phyloP scores from a whole-genome alignment of 2,113 vertebrate species.

The Halcyon senegalensis region DNA sequence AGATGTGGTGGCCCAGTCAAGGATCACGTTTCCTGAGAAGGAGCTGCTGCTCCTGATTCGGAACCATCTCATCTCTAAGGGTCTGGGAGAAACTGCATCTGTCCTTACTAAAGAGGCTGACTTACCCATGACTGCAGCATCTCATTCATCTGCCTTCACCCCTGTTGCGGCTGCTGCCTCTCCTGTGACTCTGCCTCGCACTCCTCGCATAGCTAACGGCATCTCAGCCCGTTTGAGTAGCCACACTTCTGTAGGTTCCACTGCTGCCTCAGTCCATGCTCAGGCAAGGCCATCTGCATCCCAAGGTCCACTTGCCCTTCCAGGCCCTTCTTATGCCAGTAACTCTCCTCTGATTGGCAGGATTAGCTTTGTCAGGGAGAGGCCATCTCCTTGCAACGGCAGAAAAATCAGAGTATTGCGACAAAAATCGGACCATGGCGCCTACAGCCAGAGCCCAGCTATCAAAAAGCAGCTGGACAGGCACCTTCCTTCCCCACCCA shows the following conservation, averaged over 20 bases:
- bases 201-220: constrained; percentile 91
- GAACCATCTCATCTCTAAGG: constrained; percentile 97
- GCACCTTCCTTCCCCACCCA: constrained; percentile 94
- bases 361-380: constrained; percentile 94
- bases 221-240: constrained; percentile 84
- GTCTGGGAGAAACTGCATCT: constrained; percentile 89
- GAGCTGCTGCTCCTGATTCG: constrained; percentile 93
- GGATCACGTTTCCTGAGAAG: constrained; percentile 95
- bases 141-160: constrained; percentile 85
- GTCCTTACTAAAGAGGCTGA: constrained; percentile 94
- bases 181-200: constrained; percentile 86
- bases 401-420: constrained; percentile 91
- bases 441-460: constrained; percentile 97
- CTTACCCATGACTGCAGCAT: constrained; percentile 90
- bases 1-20: constrained; percentile 96
- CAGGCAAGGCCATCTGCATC: constrained; percentile 83
- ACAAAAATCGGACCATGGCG: constrained; percentile 98
- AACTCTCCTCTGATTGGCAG: constrained; percentile 90
- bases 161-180: constrained; percentile 83
- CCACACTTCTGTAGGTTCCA: constrained; percentile 78
- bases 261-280: constrained; percentile 77
- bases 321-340: constrained; percentile 80
- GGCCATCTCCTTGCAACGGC: constrained; percentile 84
- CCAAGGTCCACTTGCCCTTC: constrained; percentile 76
- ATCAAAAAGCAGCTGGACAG: constrained; percentile 98